Conservation (phyloP, 2,113 vertebrate genomes). For the Psilopsiagon aurifrons region DNA sequence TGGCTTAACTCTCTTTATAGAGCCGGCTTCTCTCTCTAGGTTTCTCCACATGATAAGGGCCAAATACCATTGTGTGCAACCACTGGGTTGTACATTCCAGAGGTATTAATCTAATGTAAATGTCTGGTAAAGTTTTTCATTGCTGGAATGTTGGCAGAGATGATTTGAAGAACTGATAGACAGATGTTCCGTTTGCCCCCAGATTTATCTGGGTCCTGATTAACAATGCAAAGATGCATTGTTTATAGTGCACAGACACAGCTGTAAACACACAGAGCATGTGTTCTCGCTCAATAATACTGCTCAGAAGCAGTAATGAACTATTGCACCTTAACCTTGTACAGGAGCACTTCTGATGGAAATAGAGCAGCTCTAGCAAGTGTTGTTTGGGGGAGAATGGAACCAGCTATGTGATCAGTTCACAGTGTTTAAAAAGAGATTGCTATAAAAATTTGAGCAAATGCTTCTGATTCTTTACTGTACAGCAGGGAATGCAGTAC, state of each 20-base stretch:
- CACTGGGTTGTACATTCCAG: neutral
- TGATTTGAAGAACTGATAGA: neutral
- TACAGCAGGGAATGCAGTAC: neutral
- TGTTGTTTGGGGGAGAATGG: neutral
- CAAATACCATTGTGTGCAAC: neutral
- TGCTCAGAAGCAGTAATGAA: neutral
- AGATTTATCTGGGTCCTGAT: rapidly evolving
- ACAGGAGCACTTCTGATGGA: neutral
- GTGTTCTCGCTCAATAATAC: neutral
- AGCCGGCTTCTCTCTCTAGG: neutral
- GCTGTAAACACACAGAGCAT: neutral
- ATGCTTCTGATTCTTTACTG: neutral
- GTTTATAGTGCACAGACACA: neutral
- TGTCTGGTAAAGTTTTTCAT: neutral
- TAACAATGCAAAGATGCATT: neutral
- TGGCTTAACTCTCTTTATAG: neutral
- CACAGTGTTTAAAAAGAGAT: neutral
- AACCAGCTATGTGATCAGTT: neutral
- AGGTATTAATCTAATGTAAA: neutral
- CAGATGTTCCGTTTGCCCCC: neutral
- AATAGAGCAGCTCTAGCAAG: neutral
- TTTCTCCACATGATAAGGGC: neutral
- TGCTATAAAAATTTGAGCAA: neutral
- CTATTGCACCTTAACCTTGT: neutral
- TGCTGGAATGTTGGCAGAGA: neutral